Base-by-base conservation (phyloP, 2,113 vertebrate species). In the Pipa parva region DNA sequence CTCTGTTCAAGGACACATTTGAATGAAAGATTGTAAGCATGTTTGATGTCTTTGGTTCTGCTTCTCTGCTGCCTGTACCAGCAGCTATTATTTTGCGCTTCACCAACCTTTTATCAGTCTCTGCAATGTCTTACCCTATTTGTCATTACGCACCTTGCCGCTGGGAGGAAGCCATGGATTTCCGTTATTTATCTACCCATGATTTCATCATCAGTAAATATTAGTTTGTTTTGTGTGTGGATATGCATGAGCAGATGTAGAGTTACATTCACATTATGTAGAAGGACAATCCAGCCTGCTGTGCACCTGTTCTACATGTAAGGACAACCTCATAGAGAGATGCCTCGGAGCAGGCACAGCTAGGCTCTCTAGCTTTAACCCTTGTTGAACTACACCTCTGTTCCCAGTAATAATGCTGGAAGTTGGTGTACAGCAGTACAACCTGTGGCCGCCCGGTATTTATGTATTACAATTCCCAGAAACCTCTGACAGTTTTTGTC, bases 191-290 rank as follows among this genome's bases (percentile, higher is more conserved):
- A 29, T 6, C 5, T 36, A 15, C 6, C 33, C 17, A 25, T 49
- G 37, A 25, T 56, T 59, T 65, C 25, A 13, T 49, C 63, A 27
- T 55, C 63, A 57, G 63, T 56, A 37, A 27, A 65, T 56, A 46
- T 46, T 31, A 45, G 29, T 57, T 3, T 55, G 33, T 27, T 28
- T 12, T 27, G 33, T 36, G 33, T 36, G 33, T n/a, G 26, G 18
- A n/a, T 56, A 42, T 31, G 49, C 26, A n/a, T 2, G 26, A 29
- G n/a, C 51, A 31, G 63, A 46, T 65, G 36, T 29, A 57, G 36
- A 27, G 58, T 45, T 37, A 27, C 36, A 26, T 45, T 7, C 21
- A 18, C 24, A 45, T 59, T n/a, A 22, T 8, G 27, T n/a, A 24
- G 25, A 33, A 26, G 24, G 20, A 59, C 56, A 59, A 25, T 1